Evolutionary conservation across 2,888 invertebrate genomes (phyloP), one percentile per base, ranked within the genome.

Genomic region (Agonopterix alstromeriana): DNA sequence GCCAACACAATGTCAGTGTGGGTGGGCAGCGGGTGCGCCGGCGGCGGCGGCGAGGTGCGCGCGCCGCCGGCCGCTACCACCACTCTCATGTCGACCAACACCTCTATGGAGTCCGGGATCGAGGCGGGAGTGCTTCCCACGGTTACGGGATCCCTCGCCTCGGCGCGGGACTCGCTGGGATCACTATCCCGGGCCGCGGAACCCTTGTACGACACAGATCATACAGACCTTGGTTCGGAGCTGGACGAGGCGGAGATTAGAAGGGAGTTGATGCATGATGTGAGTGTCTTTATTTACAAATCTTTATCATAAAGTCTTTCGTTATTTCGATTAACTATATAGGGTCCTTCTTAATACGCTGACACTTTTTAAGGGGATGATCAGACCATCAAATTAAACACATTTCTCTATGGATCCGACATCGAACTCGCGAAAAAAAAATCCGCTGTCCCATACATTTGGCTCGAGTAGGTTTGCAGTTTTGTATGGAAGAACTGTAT

Each of bases 221-320:
- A 94, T 66, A 95, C 95, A 12, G 95, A 95, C 75, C 90, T 95
- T 47, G 94, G 92, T 53, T 95, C 95, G 46, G 95, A 95, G 69
- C 82, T 92, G 57, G 95, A 95, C 76, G 95, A 95, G 74, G 92
- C 93, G 36, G 94, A 95, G 72, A 90, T 94, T 60, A 90, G 93
- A 51, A 87, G 94, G 64, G 94, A 94, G 78, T 86, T 96, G 67
- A 90, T 96, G 63, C 93, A 94, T 77, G 95, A 95, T 84, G 95
- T 95, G 80, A 92, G 94, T 38, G 4, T 38, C 1, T 90, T 43
- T 51, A 55, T n/a, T 43, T 8, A n/a, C 44, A 8, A 43, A 27
- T n/a, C 0, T 8, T 38, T 38, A n/a, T 5, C 5, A 27, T 27
- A 27, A 17, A 17, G 5, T 27, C 27, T 5, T 17, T 17, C 17